These are phyloP conservation scores for Chymomyza caudatula DNA, from an alignment of 2,888 invertebrate genomes.

Conservation along the genomic window DNA sequence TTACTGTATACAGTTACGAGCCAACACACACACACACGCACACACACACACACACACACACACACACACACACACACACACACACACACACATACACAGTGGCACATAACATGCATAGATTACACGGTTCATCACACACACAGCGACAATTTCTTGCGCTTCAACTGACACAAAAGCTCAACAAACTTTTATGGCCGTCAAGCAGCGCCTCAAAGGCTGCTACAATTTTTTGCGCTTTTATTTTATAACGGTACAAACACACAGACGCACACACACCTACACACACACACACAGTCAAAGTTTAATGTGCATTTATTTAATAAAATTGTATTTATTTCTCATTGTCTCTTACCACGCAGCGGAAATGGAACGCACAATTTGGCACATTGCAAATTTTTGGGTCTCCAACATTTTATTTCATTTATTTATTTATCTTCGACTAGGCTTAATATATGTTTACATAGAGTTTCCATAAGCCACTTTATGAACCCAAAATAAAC, in stretches of 20 bases:
- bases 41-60: background rate
- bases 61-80: background rate
- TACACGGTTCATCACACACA: constrained; percentile 3
- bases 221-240: constrained; percentile 23
- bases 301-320: constrained; percentile 50
- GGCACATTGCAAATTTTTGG: background rate
- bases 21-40: background rate
- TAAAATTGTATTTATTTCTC: constrained; percentile 66
- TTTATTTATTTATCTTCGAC: background rate
- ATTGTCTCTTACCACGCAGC: constrained; percentile 34
- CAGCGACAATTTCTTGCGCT: constrained; percentile 16
- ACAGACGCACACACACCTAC: background rate
- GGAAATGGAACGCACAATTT: constrained; percentile 5
- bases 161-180: background rate
- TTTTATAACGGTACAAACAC: background rate
- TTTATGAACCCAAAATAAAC: constrained; percentile 15
- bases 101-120: background rate
- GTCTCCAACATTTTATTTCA: background rate
- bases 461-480: constrained; percentile 59
- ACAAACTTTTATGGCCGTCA: constrained; percentile 22
- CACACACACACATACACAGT: background rate
- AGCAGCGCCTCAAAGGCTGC: constrained; percentile 32
- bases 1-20: background rate
- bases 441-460: constrained; percentile 41
- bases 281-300: constrained; percentile 2